Percentiles rank a stretch among this genome's conserved stretches.
These are phyloP conservation scores for Papilio dardanus DNA, from an alignment of 1,140 invertebrate species.

Conservation along the genomic window DNA sequence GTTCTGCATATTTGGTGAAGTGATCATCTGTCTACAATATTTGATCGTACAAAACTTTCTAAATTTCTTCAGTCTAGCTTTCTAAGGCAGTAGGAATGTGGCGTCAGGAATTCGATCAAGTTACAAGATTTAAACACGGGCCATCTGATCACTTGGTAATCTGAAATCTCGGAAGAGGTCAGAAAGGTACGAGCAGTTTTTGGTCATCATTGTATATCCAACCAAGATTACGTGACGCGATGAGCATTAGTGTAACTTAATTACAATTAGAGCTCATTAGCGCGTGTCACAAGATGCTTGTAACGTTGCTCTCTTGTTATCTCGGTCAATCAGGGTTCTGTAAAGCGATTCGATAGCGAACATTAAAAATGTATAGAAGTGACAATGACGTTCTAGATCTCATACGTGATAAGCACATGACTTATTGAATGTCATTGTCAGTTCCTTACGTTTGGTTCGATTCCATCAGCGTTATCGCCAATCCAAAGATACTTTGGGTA, in stretches of 20 bases:
- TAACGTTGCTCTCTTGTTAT: background rate
- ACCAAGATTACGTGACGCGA: background rate
- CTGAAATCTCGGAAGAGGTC: background rate
- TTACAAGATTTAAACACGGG: background rate
- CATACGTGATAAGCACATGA: no score
- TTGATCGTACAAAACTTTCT: slow-evolving; percentile 19
- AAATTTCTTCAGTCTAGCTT: slow-evolving; percentile 20
- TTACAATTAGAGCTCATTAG: background rate
- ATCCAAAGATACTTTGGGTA: no score
- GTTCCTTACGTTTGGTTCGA: no score
- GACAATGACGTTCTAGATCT: no score
- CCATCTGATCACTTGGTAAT: background rate
- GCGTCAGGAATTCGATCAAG: slow-evolving; percentile 14
- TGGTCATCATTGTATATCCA: background rate
- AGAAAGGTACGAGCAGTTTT: background rate
- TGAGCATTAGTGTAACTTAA: background rate
- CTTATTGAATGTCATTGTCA: no score
- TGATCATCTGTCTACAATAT: slow-evolving; percentile 6
- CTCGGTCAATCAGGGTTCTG: no score
- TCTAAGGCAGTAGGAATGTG: background rate
- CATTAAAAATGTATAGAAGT: no score
- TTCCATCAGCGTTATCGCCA: no score
- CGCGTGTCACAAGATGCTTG: background rate
- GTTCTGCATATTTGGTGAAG: background rate
- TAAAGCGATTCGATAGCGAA: no score